These are phyloP conservation scores for Eulemur rubriventer DNA, from an alignment of 2,797 vertebrate genomes.

Conservation along the genomic window DNA sequence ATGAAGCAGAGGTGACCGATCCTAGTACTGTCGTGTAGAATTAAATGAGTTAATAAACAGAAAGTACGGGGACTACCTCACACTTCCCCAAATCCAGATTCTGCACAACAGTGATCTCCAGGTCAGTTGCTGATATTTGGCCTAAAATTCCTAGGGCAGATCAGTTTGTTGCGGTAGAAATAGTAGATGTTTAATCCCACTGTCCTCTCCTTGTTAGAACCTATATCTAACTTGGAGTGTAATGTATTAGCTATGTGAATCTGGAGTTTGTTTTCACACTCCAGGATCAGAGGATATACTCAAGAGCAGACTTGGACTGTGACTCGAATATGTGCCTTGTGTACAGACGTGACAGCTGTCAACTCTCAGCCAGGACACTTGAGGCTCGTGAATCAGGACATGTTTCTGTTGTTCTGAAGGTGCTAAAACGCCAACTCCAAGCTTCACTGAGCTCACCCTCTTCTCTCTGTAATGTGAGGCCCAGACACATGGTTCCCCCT, in stretches of 20 bases:
- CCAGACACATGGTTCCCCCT: background rate
- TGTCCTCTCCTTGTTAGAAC: background rate
- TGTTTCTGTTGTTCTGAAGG: background rate
- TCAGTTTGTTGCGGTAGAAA: background rate
- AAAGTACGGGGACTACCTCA: background rate
- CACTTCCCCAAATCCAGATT: background rate
- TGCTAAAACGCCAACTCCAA: background rate
- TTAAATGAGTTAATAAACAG: background rate
- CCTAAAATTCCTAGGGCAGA: background rate
- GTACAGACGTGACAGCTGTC: fast-evolving
- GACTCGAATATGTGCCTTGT: fast-evolving
- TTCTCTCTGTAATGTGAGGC: background rate
- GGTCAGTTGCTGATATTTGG: too few relatives aligned
- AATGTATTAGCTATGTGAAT: background rate
- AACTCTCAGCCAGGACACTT: background rate
- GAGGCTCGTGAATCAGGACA: background rate
- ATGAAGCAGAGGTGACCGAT: background rate
- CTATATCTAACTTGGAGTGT: background rate
- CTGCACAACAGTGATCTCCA: background rate
- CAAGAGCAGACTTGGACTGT: background rate
- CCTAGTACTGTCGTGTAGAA: background rate
- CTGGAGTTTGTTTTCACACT: background rate
- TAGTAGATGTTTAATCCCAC: background rate
- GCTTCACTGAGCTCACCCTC: background rate
- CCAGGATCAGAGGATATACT: background rate